phyloP scores from a whole-genome alignment of 2,113 vertebrate species.

The Nothobranchius kuhntae region DNA sequence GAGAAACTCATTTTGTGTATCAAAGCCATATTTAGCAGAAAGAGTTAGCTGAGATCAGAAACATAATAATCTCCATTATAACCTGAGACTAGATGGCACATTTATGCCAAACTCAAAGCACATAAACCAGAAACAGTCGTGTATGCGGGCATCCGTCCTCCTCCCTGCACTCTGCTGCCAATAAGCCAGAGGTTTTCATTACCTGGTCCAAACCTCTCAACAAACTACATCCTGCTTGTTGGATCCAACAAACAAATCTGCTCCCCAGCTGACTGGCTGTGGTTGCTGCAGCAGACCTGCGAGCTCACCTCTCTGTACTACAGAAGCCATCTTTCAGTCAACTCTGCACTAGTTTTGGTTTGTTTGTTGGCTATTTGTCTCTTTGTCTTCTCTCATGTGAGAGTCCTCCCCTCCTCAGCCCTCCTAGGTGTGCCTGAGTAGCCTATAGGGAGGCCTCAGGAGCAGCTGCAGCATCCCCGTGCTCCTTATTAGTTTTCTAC shows the following conservation, averaged over 20 bases:
- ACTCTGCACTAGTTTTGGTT: constrained; percentile 8
- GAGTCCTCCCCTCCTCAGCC: constrained; percentile 25
- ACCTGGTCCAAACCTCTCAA: constrained; percentile 26
- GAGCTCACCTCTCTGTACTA: constrained; percentile 5
- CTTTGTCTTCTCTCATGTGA: constrained; percentile 4
- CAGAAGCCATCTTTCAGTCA: constrained; percentile 8
- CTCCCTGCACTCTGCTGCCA: constrained; percentile 18
- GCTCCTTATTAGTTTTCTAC: constrained; percentile 57
- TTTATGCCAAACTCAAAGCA: too few species aligned
- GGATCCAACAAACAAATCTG: constrained; percentile 33
- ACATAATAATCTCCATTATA: too few species aligned
- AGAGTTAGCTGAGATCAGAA: neutral
- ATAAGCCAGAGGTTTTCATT: constrained; percentile 48
- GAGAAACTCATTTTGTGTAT: neutral
- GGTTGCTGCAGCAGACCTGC: constrained; percentile 3
- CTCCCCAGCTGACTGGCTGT: constrained; percentile 17
- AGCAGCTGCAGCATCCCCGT: constrained; percentile 53
- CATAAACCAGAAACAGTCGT: neutral
- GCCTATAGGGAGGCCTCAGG: constrained; percentile 31
- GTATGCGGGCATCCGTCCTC: constrained; percentile 8
- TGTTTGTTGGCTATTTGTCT: constrained; percentile 13
- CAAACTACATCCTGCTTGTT: constrained; percentile 61
- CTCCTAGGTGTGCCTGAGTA: constrained; percentile 37
- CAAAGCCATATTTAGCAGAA: neutral
- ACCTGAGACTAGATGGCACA: too few species aligned